Conservation (phyloP, 2,113 vertebrate genomes). For the Chloroceryle aenea region DNA sequence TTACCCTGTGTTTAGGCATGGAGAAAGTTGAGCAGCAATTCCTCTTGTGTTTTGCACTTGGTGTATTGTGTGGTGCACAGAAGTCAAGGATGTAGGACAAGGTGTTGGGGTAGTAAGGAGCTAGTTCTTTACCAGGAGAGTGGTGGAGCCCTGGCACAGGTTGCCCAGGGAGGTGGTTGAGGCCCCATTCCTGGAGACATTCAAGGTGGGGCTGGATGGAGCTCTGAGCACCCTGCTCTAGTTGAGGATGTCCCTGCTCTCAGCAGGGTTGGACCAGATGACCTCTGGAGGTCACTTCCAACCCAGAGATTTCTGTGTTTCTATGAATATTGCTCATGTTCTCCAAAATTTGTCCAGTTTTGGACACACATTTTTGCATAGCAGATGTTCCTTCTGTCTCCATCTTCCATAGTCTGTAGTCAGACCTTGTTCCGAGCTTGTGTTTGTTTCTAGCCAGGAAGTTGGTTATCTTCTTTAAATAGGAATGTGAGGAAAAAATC, state of each 20-base stretch:
- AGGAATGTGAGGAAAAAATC: neutral
- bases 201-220: no score
- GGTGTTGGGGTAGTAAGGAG: no score
- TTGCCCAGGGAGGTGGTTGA: no score
- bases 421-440: neutral
- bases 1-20: no score
- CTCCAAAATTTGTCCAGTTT: neutral
- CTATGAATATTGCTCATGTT: neutral
- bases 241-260: no score
- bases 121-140: no score
- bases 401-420: neutral
- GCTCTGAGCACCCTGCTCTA: no score
- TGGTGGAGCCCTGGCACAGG: no score
- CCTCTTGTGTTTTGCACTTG: neutral
- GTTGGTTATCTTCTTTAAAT: neutral
- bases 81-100: neutral
- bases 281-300: no score
- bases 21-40: neutral
- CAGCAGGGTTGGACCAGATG: no score
- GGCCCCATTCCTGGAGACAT: no score
- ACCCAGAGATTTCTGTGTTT: no score
- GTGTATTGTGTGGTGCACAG: rapidly evolving
- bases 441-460: neutral
- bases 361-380: neutral
- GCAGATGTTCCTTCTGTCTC: neutral